A percentile compares a stretch with the other conserved stretches of the same genome.
These are phyloP conservation scores for Triplophysa bombifrons DNA, from an alignment of 2,797 vertebrate genomes.

Conservation along the genomic window DNA sequence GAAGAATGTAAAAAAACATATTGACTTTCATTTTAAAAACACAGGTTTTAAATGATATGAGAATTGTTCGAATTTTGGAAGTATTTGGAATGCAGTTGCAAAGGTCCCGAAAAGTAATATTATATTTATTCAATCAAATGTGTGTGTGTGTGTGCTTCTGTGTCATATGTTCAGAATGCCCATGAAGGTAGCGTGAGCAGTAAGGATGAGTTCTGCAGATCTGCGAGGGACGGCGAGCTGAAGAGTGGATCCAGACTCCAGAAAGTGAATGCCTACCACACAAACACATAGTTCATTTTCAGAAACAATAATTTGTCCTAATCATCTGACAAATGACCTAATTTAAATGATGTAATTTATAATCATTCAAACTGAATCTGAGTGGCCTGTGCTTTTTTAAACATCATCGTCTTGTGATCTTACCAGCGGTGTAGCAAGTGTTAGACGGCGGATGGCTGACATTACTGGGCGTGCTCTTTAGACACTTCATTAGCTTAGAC, in stretches of 20 bases:
- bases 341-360: too few relatives aligned
- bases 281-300: background rate
- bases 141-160: background rate
- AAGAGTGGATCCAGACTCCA: conserved; percentile 60
- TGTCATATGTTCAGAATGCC: conserved; percentile 61
- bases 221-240: conserved; percentile 58
- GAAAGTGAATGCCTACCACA: conserved; percentile 55
- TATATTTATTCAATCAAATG: too few relatives aligned
- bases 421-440: conserved; percentile 65
- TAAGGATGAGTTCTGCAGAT: conserved; percentile 52
- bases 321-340: too few relatives aligned
- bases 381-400: too few relatives aligned
- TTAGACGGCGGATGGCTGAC: conserved; percentile 45
- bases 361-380: too few relatives aligned
- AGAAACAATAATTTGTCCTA: too few relatives aligned
- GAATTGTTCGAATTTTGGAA: too few relatives aligned
- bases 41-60: too few relatives aligned
- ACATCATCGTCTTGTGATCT: background rate
- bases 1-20: too few relatives aligned
- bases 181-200: conserved; percentile 57
- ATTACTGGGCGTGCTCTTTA: conserved; percentile 58
- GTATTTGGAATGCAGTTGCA: too few relatives aligned
- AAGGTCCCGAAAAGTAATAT: background rate
- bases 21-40: too few relatives aligned
- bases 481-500: conserved; percentile 60